Percentiles rank a stretch among this genome's conserved stretches.
Conservation (phyloP, 2,888 invertebrate genomes). For the Archaeoteleia sp. region DNA sequence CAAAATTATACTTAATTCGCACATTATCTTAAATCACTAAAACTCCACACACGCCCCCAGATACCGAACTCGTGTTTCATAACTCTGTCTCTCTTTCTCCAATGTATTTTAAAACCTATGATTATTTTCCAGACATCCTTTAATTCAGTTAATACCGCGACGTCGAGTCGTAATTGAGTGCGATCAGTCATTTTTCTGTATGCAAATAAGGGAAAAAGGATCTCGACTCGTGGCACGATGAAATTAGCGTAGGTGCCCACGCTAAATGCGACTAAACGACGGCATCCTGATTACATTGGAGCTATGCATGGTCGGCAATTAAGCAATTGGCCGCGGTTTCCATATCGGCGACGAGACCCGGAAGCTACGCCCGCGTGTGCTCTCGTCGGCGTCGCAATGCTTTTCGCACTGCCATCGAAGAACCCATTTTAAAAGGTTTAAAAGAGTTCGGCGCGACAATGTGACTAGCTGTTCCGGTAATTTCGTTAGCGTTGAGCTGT, state of each 20-base stretch:
- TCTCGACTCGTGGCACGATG: constrained; percentile 22
- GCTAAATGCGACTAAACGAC: constrained; percentile 69
- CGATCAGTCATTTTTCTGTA: constrained; percentile 17
- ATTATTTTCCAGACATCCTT: no score
- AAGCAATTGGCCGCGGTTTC: constrained; percentile 72
- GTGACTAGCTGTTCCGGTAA: constrained; percentile 13
- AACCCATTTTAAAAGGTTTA: constrained; percentile 16
- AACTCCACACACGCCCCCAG: no score
- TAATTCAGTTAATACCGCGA: no score
- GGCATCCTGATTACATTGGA: constrained; percentile 72
- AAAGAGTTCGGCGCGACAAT: constrained; percentile 30
- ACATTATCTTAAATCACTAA: no score
- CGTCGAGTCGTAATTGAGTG: neutral
- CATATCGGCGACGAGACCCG: constrained; percentile 64
- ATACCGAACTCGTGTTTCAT: no score
- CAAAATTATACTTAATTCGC: no score
- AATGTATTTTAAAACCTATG: no score
- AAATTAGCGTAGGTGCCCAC: constrained; percentile 69
- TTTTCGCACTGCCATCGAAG: constrained; percentile 35
- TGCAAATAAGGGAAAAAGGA: constrained; percentile 49
- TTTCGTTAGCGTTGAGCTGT: constrained; percentile 19
- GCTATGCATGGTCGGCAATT: constrained; percentile 64
- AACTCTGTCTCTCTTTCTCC: no score
- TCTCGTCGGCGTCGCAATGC: constrained; percentile 27
- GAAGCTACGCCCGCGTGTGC: constrained; percentile 53